These are phyloP conservation scores for Strigamia maritima DNA, from an alignment of 2,888 invertebrate genomes.

Conservation along the genomic window DNA sequence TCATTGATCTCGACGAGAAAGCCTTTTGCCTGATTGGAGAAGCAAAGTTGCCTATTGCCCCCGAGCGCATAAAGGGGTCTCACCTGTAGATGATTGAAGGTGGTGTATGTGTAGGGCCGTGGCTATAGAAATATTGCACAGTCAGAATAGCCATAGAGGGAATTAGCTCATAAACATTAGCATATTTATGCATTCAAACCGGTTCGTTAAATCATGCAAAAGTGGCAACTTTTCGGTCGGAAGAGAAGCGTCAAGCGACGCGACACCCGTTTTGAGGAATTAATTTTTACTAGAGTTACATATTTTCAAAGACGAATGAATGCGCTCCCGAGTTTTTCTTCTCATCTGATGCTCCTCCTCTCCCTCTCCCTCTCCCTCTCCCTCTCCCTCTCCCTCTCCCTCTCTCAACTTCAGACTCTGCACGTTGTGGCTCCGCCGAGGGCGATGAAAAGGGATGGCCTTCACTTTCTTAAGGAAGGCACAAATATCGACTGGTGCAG, in stretches of 20 bases:
- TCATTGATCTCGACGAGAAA: conserved; percentile 24
- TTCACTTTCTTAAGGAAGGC: background rate
- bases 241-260: no score
- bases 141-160: background rate
- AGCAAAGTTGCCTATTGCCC: conserved; percentile 19
- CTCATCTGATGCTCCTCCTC: background rate
- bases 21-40: conserved; percentile 32
- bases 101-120: background rate
- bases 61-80: conserved; percentile 29
- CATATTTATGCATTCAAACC: conserved; percentile 5
- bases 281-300: background rate
- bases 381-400: no score
- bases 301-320: background rate
- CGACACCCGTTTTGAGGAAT: background rate
- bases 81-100: conserved; percentile 21
- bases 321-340: background rate
- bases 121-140: background rate
- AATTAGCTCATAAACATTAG: conserved; percentile 8
- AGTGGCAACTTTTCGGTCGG: background rate
- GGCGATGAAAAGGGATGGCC: conserved; percentile 31
- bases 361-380: background rate
- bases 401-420: background rate
- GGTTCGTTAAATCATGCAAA: conserved; percentile 8
- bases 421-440: conserved; percentile 31
- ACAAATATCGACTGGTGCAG: conserved; percentile 12